Conservation (phyloP, 2,888 invertebrate genomes). For the Ditula angustiorana region DNA sequence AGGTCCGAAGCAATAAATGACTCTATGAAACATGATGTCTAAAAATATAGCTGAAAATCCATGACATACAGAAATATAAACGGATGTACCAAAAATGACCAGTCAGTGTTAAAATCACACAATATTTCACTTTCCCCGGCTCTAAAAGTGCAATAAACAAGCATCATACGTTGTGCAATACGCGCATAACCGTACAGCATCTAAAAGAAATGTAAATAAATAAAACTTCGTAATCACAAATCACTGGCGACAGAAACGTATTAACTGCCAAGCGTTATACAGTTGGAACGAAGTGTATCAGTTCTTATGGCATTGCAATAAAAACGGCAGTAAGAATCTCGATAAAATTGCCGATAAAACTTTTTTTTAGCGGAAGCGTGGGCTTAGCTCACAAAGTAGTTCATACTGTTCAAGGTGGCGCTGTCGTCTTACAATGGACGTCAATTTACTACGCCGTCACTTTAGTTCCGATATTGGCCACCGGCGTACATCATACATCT, state of each 20-base stretch:
- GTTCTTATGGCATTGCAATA: not conserved
- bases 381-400: not conserved
- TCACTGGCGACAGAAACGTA: not conserved
- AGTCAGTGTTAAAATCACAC: not conserved
- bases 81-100: not conserved
- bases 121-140: not conserved
- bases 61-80: too few relatives aligned
- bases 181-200: not conserved
- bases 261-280: not conserved
- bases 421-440: not conserved
- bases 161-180: not conserved
- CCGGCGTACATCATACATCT: not conserved
- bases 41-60: too few relatives aligned
- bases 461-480: not conserved
- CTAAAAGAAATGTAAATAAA: slow-evolving; percentile 1
- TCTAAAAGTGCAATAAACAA: not conserved
- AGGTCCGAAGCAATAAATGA: too few relatives aligned
- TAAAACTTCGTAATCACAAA: not conserved
- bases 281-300: not conserved
- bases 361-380: not conserved
- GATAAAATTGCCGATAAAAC: not conserved
- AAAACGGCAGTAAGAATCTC: not conserved
- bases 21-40: too few relatives aligned
- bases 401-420: not conserved
- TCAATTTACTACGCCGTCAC: not conserved